Base-by-base conservation (phyloP, 1,140 invertebrate genomes). In the Lucilia sericata region DNA sequence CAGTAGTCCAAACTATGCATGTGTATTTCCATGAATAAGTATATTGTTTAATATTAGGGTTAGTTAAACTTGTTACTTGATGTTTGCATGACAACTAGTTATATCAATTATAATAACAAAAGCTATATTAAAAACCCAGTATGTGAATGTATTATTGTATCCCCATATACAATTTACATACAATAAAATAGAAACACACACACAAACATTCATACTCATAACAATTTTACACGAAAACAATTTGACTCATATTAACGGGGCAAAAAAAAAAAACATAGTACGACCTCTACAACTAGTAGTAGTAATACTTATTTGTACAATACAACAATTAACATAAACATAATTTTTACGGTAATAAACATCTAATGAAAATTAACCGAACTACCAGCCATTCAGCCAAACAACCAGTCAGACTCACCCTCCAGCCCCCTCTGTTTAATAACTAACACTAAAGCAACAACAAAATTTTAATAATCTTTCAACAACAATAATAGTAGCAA, bases 101-200 rank as follows among this genome's bases (percentile, higher is more conserved):
- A 74, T 83, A 83, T 34, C 82, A 83, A 83, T 75, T 83, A 83
- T 51, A 83, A 83, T 74, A 74, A 83, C 70, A 83, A 74, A 17
- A 83, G 65, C 9, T 36, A 36, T 42, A 82, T 65, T 65, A 82
- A 82, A n/a, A 42, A 82, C 12, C 9, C 80, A 70, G 36, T 80
- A 42, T 42, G 42, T 42, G 42, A 42, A 42, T 47, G 76, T 74
- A 82, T 13, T 65, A 70, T 34, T 70, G 51, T 36, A 74, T 30
- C 25, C 25, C 25, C 25, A 30, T 3, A 30, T 30, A 30, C 21
- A 49, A 74, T 70, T 42, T 36, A 83, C n/a, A 74, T 9, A 83
- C 82, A 42, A 42, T 42, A 2, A 42, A 30, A 30, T 30, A 30
- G 1, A 30, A 1, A 2, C 25, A 30, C 25, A 30, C 25, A 30